phyloP scores from a whole-genome alignment of 2,888 invertebrate species.

The Ochropacha duplaris region DNA sequence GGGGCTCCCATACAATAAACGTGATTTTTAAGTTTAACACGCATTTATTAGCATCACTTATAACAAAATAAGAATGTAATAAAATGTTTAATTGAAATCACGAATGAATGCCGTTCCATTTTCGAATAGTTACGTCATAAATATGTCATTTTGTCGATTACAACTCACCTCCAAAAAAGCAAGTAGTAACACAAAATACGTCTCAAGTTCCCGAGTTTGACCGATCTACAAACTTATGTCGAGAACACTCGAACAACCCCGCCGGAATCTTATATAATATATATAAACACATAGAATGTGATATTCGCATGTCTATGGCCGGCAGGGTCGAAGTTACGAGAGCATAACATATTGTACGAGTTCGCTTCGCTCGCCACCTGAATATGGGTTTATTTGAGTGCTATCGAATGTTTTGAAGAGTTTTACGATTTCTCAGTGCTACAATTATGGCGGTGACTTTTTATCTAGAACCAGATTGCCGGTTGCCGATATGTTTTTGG shows the following conservation, averaged over 20 bases:
- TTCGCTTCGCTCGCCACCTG: neutral
- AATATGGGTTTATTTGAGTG: neutral
- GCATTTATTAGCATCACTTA: too few relatives aligned
- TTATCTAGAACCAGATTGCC: too few relatives aligned
- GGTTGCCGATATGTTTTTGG: too few relatives aligned
- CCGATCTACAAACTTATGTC: constrained; percentile 7
- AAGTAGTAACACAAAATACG: neutral
- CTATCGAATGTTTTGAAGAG: neutral
- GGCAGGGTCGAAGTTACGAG: neutral
- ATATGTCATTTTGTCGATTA: neutral
- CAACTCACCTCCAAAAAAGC: neutral
- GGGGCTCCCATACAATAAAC: too few relatives aligned
- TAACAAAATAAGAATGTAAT: too few relatives aligned
- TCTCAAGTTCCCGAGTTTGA: constrained; percentile 5
- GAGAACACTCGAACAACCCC: constrained; percentile 3
- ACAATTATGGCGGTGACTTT: neutral
- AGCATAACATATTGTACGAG: neutral
- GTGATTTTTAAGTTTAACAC: too few relatives aligned
- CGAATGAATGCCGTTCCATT: too few relatives aligned
- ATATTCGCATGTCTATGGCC: neutral
- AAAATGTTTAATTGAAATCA: too few relatives aligned
- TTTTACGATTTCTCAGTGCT: neutral
- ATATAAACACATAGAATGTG: neutral
- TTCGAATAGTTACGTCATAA: too few relatives aligned
- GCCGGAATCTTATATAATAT: neutral